Evolutionary conservation across 2,888 invertebrate genomes (phyloP), one percentile per base, ranked within the genome.

Genomic region (Ischnura elegans): DNA sequence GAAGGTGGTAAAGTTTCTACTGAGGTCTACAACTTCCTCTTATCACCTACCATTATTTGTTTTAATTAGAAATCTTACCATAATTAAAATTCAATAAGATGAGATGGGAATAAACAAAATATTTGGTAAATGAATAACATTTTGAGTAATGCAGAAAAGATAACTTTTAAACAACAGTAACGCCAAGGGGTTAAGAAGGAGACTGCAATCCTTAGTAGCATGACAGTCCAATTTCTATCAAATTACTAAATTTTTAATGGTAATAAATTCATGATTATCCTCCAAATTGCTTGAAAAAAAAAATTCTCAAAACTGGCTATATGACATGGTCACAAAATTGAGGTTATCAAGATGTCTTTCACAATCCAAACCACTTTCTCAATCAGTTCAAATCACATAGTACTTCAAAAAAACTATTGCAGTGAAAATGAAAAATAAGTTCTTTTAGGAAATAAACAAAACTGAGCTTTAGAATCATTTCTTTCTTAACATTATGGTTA

Each of bases 401-500:
- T 86, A 90, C 90, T 90, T 43, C n/a, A n/a, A n/a, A 90, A 66
- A 61, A 76, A 55, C 61, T 90, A 90, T 55, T 55, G 55, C 61
- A 25, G 66, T 43, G 61, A 90, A 90, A 42, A 43, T 61, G 61
- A 61, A 90, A 90, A n/a, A 21, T 19, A 61, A 66, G 61, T 90
- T 90, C 90, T 90, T 55, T 47, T n/a, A 45, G 47, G 66, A 90
- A 90, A 90, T 90, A 61, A 90, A 90, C 87, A 90, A 90, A 90
- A 90, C 90, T 45, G 90, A 90, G 90, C 90, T 90, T 90, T 90
- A 90, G 90, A 90, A 90, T 90, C 61, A 90, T 55, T 90, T 90
- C 90, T 90, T 90, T 90, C 90, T 90, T 90, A 90, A 90, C 90
- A 90, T 90, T 90, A 90, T 90, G 90, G 61, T 90, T 66, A 90